A percentile compares a stretch with the other conserved stretches of the same genome.
Evolutionary conservation across 2,113 vertebrate species (phyloP).

Genomic region (Larimichthys polyactis): DNA sequence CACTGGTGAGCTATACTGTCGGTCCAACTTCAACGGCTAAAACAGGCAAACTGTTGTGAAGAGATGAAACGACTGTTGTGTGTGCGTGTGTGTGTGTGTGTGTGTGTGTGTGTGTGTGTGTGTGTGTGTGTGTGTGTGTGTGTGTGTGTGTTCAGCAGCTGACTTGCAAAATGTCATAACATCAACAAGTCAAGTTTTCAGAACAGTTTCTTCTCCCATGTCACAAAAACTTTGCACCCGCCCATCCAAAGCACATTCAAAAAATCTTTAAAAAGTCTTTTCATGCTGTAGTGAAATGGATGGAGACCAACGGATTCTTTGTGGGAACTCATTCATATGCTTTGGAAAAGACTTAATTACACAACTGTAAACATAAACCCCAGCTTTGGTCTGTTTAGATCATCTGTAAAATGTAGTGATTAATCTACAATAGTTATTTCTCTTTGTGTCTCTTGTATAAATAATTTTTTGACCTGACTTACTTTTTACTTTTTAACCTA

Average conservation of each 20-base stretch:
- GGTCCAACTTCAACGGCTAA: conserved; percentile 1
- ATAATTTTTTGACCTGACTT: conserved; percentile 24
- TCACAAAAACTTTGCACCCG: background rate
- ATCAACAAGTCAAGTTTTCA: background rate
- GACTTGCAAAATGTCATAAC: background rate
- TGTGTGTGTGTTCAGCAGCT: background rate
- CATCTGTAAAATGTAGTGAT: background rate
- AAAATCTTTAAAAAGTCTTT: background rate
- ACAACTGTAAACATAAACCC: background rate
- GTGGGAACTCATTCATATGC: background rate
- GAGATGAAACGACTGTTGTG: too few species aligned
- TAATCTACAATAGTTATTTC: background rate
- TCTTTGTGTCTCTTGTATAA: conserved; percentile 3
- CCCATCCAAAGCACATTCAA: background rate
- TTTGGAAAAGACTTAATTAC: background rate
- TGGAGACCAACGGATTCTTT: background rate
- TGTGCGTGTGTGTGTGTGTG: too few species aligned
- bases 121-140: too few species aligned
- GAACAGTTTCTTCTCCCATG: background rate
- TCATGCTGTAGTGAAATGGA: background rate
- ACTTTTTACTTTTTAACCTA: conserved; percentile 54
- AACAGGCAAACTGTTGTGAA: background rate
- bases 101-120: too few species aligned
- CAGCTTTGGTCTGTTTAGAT: background rate
- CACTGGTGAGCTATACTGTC: background rate